Evolutionary conservation across 2,888 invertebrate genomes (phyloP), one percentile per base, ranked within the genome.

Genomic region (Deilephila elpenor): DNA sequence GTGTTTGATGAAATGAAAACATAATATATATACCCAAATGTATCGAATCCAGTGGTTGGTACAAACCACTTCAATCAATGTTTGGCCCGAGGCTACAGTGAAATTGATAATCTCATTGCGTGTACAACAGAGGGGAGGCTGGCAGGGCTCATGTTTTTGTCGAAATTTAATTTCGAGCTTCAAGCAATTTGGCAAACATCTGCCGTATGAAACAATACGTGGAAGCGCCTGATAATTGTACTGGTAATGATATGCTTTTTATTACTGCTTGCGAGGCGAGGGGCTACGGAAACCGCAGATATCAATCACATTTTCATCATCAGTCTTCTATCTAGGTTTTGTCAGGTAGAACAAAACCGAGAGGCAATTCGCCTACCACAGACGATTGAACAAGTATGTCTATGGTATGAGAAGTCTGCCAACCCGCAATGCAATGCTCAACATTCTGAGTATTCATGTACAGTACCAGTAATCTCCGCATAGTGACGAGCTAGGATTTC

Each of bases 91-190:
- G 37, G 64, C 44, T 5, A 64, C 64, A 11, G 37, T 1, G 25
- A 60, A 29, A 60, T 60, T 37, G 37, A 37, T 44, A 64, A 64
- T 44, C 37, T 64, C 37, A 37, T 64, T 64, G 64, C 64, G 64
- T 62, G 44, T n/a, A 56, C 34, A 34, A n/a, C 64, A 44, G 44
- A 44, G 64, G 37, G 44, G 44, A 64, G 64, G n/a, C 34, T 62
- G 32, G 37, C 11, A 44, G 44, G 11, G 64, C 37, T 64, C 44
- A 64, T 20, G 64, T 64, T 64, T 56, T 64, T 64, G 37, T 44
- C n/a, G n/a, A n/a, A 20, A 64, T 64, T 64, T n/a, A 44, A 64
- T 44, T 64, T 64, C 20, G 20, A 20, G 20, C 20, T 37, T n/a
- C 56, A 11, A 64, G 44, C 37, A 44, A 64, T 19, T 44, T 20